Conservation (phyloP, 1,140 invertebrate genomes). For the Platyura marginata region DNA sequence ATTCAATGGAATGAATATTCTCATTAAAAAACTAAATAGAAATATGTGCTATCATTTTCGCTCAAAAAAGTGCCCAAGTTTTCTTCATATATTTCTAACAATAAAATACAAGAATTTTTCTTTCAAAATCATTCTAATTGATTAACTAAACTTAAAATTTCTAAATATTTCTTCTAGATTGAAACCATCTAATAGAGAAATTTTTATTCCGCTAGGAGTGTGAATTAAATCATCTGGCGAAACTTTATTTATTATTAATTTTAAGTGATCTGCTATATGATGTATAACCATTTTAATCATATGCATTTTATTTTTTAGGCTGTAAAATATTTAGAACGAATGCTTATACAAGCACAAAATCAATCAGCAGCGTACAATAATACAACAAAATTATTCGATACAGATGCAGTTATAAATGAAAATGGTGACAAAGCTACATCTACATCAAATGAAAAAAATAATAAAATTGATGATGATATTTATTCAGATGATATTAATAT, state of each 20-base stretch:
- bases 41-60: too few relatives aligned
- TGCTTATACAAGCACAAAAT: constrained; percentile 58
- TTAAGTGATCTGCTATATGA: too few relatives aligned
- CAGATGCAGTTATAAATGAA: not conserved
- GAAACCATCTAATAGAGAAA: too few relatives aligned
- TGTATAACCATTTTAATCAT: too few relatives aligned
- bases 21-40: too few relatives aligned
- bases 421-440: not conserved
- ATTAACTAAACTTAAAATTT: constrained; percentile 1
- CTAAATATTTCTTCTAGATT: too few relatives aligned
- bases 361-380: constrained; percentile 21
- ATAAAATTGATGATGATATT: constrained; percentile 8
- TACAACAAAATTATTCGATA: not conserved
- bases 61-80: too few relatives aligned
- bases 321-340: constrained; percentile 65
- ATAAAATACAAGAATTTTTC: constrained; percentile 4
- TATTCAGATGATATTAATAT: constrained; percentile 39
- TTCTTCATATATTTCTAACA: too few relatives aligned
- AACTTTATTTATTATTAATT: too few relatives aligned
- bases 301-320: constrained; percentile 25
- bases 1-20: too few relatives aligned
- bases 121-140: constrained; percentile 4
- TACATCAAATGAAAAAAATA: not conserved
- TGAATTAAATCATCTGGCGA: too few relatives aligned
- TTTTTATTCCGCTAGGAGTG: too few relatives aligned